Conservation (phyloP, 1,140 invertebrate species). For the Mizuhopecten yessoensis region DNA sequence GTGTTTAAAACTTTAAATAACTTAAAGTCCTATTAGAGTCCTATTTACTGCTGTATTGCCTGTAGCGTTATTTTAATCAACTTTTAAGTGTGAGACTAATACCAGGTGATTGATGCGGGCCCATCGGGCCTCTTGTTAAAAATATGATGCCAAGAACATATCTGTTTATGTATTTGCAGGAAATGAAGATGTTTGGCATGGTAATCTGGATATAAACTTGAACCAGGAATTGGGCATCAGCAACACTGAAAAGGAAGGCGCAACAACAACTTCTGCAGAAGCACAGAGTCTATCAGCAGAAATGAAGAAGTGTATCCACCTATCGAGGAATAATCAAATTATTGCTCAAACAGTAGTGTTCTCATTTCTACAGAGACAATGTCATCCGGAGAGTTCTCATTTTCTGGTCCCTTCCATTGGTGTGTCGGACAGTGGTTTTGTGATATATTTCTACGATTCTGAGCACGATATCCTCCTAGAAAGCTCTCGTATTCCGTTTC, state of each 20-base stretch:
- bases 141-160: not conserved
- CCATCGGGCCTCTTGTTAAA: too few species aligned
- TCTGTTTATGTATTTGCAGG: constrained; percentile 44
- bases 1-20: too few species aligned
- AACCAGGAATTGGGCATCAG: not conserved
- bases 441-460: constrained; percentile 49
- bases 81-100: too few species aligned
- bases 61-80: too few species aligned
- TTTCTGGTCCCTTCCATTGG: constrained; percentile 45
- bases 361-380: constrained; percentile 53
- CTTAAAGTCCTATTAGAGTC: too few species aligned
- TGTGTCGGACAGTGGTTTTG: not conserved
- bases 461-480: constrained; percentile 51
- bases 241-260: not conserved
- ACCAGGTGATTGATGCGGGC: too few species aligned
- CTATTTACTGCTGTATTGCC: too few species aligned
- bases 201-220: constrained; percentile 49
- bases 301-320: not conserved
- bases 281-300: not conserved
- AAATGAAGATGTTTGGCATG: constrained; percentile 56
- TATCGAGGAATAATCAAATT: constrained; percentile 33
- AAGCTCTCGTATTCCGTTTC: constrained; percentile 5
- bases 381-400: constrained; percentile 31
- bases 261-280: not conserved
- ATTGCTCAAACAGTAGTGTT: constrained; percentile 51